Base-by-base conservation (phyloP, 1,140 invertebrate species). In the Drosophila parabipectinata region DNA sequence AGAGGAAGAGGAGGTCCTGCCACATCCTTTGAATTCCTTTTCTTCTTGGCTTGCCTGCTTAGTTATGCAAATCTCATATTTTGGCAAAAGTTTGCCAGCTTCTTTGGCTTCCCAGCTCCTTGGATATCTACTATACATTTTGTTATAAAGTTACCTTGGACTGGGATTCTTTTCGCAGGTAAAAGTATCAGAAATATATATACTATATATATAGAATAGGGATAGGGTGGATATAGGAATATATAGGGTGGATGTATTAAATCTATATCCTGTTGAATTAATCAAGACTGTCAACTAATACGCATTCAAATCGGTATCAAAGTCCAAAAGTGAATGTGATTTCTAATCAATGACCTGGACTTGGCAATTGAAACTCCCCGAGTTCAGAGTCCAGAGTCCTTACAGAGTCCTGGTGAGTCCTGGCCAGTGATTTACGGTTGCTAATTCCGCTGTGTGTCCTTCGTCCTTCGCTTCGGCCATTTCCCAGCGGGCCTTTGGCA, bases 21-120 rank as follows among this genome's bases (percentile, higher is more conserved):
- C 24, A 41, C 30, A 34, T 51, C 44, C 34, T 59, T 45, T 39
- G 28, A 24, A 30, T 50, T 28, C 8, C 34, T 44, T 24, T 14
- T 52, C n/a, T 8, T 24, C 39, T 41, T 8, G 4, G 6, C 28
- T 18, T 30, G 37, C 12, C 64, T 80, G 59, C 78, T 77, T 81
- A 80, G 62, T 77, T 81, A 81, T 81, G 78, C 68, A 81, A 81
- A 81, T 77, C 67, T 80, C 67, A 81, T 77, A 75, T 76, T 77
- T 80, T 77, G 60, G 54, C 75, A 66, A 80, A 37, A 67, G 78
- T 76, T 76, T 72, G 37, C 34, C 45, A 30, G 44, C 51, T n/a
- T 47, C 69, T 30, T 64, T 18, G 58, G 10, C 41, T 51, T 18
- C 10, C 28, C 55, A 24, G 44, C 54, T 52, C 18, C 55, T 55